Evolutionary conservation across 1,140 invertebrate species (phyloP), one percentile per base, ranked within the genome.

Genomic region (Calliopsis andreniformis): DNA sequence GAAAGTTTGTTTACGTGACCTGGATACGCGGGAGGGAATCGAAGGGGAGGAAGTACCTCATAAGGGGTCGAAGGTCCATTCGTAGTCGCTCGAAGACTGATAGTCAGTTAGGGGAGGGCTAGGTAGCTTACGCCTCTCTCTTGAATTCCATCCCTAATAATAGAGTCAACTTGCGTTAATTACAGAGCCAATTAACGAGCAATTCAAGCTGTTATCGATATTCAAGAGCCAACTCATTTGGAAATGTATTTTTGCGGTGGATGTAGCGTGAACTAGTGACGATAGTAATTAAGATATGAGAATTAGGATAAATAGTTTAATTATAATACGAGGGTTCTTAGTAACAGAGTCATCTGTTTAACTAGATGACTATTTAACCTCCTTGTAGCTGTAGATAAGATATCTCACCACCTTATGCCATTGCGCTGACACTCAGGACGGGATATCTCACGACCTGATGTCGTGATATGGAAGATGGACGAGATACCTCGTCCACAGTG

Each of bases 1-100:
- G 72, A 59, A 69, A 76, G 62, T 66, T 67, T 67, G 51, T 75
- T 51, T 67, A 73, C 62, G 35, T 55, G 71, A 43, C 42, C 39
- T 20, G 62, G 51, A 28, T 73, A 55, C 28, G 28, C 23, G n/a
- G 30, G 49, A 20, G 28, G 10, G 35, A 39, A 10, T 39, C 35
- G 10, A 18, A 45, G 20, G 32, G 30, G 3, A 0, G 23, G 30
- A n/a, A 8, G 20, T 7, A 0, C 28, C 16, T n/a, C 30, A 39
- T 16, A 56, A 23, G 12, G 39, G 35, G 2, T n/a, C 10, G 23
- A 20, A 53, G 12, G 20, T 10, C 10, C 20, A 18, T n/a, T 25
- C 23, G 69, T 71, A 45, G 51, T 62, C 67, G 28, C 4, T 43
- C 23, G 59, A 5, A 28, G 23, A 4, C 18, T 39, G 67, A 14